Evolutionary conservation across 30 jellyfish, hydroid and myxozoan genomes (phyloP).

Genomic region (Aurelia sp.): DNA sequence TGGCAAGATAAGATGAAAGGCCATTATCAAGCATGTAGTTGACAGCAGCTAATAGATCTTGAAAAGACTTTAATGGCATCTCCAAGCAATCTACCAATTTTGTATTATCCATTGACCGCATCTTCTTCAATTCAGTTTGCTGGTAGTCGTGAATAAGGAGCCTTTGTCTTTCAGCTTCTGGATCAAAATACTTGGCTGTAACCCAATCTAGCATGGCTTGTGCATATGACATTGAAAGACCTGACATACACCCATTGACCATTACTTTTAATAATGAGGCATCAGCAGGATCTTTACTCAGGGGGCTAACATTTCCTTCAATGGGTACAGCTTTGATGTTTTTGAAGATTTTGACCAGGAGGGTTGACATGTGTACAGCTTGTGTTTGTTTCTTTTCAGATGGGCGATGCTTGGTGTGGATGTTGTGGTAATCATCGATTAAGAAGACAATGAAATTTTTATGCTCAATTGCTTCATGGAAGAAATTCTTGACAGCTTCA

Average conservation of each 20-base stretch:
- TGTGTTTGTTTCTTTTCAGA: conserved; percentile 25
- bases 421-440: conserved; percentile 27
- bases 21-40: conserved; percentile 51
- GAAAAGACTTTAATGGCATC: conserved; percentile 9
- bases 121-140: conserved; percentile 21
- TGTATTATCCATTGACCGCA: conserved; percentile 16
- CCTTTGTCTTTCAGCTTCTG: conserved; percentile 14
- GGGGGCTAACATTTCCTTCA: conserved; percentile 1
- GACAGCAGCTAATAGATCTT: conserved; percentile 5
- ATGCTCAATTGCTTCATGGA: conserved; percentile 27
- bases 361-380: conserved; percentile 24
- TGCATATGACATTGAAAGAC: conserved; percentile 22
- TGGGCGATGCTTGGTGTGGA: conserved; percentile 32
- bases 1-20: conserved; percentile 43
- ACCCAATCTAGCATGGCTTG: conserved; percentile 30
- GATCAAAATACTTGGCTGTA: conserved; percentile 28
- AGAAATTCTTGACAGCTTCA: conserved; percentile 10
- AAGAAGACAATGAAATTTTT: conserved; percentile 21
- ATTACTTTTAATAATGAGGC: not conserved
- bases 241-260: not conserved
- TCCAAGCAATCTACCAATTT: conserved; percentile 18
- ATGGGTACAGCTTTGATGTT: conserved; percentile 3
- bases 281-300: conserved; percentile 25
- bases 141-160: conserved; percentile 7
- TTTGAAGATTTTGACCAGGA: conserved; percentile 5